Evolutionary conservation across 2,113 vertebrate genomes (phyloP).

Genomic region (Oreocharis arfaki): DNA sequence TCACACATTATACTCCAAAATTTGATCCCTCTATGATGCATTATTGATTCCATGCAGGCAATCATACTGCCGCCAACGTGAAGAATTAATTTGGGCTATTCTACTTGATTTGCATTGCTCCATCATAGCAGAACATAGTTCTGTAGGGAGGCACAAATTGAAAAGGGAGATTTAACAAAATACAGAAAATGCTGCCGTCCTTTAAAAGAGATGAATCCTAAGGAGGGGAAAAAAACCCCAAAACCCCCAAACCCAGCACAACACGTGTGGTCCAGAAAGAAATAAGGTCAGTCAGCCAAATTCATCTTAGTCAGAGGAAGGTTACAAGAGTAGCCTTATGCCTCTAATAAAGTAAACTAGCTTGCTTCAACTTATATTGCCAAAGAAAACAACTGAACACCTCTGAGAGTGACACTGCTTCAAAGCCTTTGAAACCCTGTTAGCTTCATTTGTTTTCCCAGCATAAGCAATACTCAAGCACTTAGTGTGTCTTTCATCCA

Average conservation of each 20-base stretch:
- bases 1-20: conserved; percentile 58
- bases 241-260: neutral
- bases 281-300: conserved; percentile 38
- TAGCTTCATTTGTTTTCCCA: conserved; percentile 54
- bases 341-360: conserved; percentile 54
- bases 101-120: conserved; percentile 50
- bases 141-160: conserved; percentile 30
- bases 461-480: conserved; percentile 55
- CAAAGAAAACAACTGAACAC: conserved; percentile 58
- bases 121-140: conserved; percentile 16
- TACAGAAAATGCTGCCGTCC: neutral
- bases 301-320: conserved; percentile 45
- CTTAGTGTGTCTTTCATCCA: conserved; percentile 43
- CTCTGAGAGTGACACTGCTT: conserved; percentile 39
- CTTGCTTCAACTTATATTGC: conserved; percentile 36
- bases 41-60: conserved; percentile 56
- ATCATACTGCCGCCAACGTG: conserved; percentile 21
- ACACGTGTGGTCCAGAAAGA: conserved; percentile 30
- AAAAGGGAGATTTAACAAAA: conserved; percentile 41
- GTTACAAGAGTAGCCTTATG: conserved; percentile 33
- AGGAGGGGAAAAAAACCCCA: neutral
- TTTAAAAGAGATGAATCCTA: neutral
- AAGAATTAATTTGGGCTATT: conserved; percentile 63
- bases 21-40: conserved; percentile 54
- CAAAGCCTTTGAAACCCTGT: conserved; percentile 54